Percentiles rank a stretch among this genome's conserved stretches.
Evolutionary conservation across 2,888 invertebrate genomes (phyloP).

Genomic region (Cistogaster globosa): DNA sequence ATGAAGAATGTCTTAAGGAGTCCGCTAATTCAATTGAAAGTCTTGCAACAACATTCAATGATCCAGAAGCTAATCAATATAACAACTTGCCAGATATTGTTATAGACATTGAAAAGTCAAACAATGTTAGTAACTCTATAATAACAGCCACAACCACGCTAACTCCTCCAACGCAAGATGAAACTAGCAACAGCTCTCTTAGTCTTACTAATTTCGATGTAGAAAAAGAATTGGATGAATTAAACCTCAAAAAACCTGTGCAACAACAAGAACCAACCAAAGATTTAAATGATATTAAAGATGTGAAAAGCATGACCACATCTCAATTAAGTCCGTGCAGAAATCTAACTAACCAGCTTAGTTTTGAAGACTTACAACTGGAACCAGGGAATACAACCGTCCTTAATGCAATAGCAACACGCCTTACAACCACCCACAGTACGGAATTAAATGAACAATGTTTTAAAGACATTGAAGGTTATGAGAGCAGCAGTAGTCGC

Average conservation of each 20-base stretch:
- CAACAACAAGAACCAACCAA: constrained; percentile 28
- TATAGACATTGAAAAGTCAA: constrained; percentile 82
- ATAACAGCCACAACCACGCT: constrained; percentile 31
- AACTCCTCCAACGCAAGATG: background rate
- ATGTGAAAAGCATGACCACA: constrained; percentile 1
- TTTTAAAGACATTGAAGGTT: constrained; percentile 75
- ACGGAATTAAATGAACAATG: constrained; percentile 53
- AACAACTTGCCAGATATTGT: constrained; percentile 82
- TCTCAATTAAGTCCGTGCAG: constrained; percentile 46
- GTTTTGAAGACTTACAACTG: constrained; percentile 51
- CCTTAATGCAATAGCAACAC: constrained; percentile 28
- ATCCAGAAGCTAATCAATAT: constrained; percentile 74
- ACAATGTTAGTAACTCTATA: constrained; percentile 66
- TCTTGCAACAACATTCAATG: constrained; percentile 14
- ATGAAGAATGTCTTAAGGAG: background rate
- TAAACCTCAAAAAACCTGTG: constrained; percentile 70
- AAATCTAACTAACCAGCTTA: constrained; percentile 25
- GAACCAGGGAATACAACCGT: constrained; percentile 48
- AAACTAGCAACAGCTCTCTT: background rate
- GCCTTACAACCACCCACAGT: constrained; percentile 1
- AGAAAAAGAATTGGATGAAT: constrained; percentile 79
- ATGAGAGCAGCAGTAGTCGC: constrained; percentile 74
- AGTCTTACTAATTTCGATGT: constrained; percentile 79
- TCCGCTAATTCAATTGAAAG: background rate
- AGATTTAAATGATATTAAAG: constrained; percentile 41